Conservation (phyloP, 1,140 invertebrate species). For the Sarcophaga peregrina region DNA sequence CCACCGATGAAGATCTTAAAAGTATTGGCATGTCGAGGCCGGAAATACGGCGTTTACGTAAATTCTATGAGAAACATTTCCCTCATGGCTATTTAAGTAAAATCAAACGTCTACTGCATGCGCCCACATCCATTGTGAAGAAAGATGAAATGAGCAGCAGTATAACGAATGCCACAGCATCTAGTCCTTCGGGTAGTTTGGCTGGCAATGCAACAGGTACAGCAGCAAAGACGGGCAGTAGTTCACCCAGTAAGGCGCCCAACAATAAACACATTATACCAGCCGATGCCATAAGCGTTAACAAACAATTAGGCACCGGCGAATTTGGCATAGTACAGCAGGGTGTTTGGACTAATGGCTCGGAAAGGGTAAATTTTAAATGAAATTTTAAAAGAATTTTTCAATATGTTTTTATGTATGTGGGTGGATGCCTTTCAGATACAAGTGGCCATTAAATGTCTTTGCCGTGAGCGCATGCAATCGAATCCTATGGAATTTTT, state of each 20-base stretch:
- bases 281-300: slow-evolving; percentile 90
- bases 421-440: slow-evolving; percentile 69
- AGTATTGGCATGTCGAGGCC: slow-evolving; percentile 95
- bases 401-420: neutral
- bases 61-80: slow-evolving; percentile 92
- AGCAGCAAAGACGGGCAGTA: slow-evolving; percentile 48
- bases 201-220: slow-evolving; percentile 23
- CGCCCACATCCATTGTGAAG: slow-evolving; percentile 67
- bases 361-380: slow-evolving; percentile 78
- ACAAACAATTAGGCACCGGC: slow-evolving; percentile 94
- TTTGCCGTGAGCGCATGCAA: slow-evolving; percentile 93
- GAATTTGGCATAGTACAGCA: slow-evolving; percentile 98
- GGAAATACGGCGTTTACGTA: slow-evolving; percentile 91
- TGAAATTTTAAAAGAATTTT: neutral
- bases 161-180: slow-evolving; percentile 64
- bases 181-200: slow-evolving; percentile 41
- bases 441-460: slow-evolving; percentile 97
- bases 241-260: slow-evolving; percentile 72
- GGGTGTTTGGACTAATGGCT: slow-evolving; percentile 97
- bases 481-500: slow-evolving; percentile 96
- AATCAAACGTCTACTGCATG: slow-evolving; percentile 82
- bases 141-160: slow-evolving; percentile 69
- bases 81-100: slow-evolving; percentile 93
- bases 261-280: slow-evolving; percentile 94
- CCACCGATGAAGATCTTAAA: slow-evolving; percentile 89